phyloP scores from a whole-genome alignment of 2,797 vertebrate genomes.

The Phataginus tetradactyla region DNA sequence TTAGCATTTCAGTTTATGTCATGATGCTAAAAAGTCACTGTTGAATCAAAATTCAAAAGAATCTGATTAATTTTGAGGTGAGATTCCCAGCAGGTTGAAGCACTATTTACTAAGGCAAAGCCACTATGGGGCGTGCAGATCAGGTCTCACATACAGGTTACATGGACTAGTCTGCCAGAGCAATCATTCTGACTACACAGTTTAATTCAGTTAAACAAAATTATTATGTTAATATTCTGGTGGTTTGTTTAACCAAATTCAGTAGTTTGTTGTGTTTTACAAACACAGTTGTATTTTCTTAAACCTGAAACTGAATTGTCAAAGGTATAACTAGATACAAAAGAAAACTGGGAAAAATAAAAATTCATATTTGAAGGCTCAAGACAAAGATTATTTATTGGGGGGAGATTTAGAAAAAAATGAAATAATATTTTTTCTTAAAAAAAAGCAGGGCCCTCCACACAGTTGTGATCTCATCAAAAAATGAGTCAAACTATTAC shows the following conservation, averaged over 20 bases:
- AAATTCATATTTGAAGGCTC: not conserved
- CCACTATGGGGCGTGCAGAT: not conserved
- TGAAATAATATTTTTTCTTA: not conserved
- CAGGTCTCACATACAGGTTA: too few relatives aligned
- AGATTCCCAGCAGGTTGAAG: not conserved
- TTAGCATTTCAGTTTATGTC: conserved; percentile 37
- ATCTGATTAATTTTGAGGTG: not conserved
- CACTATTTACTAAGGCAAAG: not conserved
- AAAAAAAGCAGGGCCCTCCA: not conserved
- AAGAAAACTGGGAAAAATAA: not conserved
- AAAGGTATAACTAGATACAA: not conserved
- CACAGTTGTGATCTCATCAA: not conserved
- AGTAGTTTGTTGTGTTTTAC: not conserved
- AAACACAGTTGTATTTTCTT: not conserved
- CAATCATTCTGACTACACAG: not conserved
- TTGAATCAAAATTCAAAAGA: not conserved
- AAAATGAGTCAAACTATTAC: not conserved
- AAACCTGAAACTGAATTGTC: not conserved
- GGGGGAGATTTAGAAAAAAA: not conserved
- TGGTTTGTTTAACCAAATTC: not conserved
- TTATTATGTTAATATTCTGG: not conserved
- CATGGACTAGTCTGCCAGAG: not conserved
- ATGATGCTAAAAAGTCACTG: conserved; percentile 27
- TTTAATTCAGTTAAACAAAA: not conserved
- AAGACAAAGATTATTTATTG: not conserved